phyloP scores from a whole-genome alignment of 2,888 invertebrate species.

The Philopedon plagiatum region DNA sequence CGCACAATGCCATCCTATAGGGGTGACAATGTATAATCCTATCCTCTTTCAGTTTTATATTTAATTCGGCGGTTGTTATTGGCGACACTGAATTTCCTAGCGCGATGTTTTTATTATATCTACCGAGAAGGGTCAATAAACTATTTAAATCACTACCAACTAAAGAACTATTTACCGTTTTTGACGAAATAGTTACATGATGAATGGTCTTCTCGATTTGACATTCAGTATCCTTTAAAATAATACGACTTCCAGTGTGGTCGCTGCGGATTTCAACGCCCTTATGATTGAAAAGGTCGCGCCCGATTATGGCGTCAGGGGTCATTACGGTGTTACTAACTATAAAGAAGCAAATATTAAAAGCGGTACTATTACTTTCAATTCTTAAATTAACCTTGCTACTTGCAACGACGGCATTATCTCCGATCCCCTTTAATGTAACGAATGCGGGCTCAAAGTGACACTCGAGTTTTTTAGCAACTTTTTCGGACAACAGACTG shows the following conservation, averaged over 20 bases:
- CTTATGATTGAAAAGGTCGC: not conserved
- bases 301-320: not conserved
- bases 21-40: constrained; percentile 32
- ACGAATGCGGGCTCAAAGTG: constrained; percentile 1
- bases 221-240: not conserved
- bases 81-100: constrained; percentile 13
- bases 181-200: not conserved
- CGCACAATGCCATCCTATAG: constrained; percentile 34
- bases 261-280: not conserved
- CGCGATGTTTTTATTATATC: constrained; percentile 14
- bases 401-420: not conserved
- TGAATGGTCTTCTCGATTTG: not conserved
- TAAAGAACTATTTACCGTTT: not conserved
- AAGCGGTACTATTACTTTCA: not conserved
- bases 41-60: constrained; percentile 19
- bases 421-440: constrained; percentile 14
- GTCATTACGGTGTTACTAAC: not conserved
- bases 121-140: not conserved
- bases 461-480: constrained; percentile 12
- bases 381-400: not conserved
- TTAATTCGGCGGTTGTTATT: constrained; percentile 20
- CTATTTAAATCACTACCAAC: not conserved
- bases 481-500: constrained; percentile 15
- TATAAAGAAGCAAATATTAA: not conserved
- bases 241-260: not conserved